phyloP scores from a whole-genome alignment of 2,888 invertebrate genomes.

The Petrolisthes manimaculis region DNA sequence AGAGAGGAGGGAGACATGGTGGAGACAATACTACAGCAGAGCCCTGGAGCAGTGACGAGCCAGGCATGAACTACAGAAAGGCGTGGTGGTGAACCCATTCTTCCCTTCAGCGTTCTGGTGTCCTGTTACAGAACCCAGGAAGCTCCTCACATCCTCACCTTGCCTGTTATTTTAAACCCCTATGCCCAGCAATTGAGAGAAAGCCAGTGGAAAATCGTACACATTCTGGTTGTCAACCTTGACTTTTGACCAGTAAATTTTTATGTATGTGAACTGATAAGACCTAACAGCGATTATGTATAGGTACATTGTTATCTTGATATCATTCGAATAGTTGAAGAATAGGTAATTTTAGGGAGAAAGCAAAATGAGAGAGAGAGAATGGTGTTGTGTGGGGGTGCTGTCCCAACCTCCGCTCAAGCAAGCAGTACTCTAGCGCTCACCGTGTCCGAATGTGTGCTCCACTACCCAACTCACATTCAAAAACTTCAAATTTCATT shows the following conservation, averaged over 20 bases:
- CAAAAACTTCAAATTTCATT: too few species aligned
- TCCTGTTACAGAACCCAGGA: conserved; percentile 56
- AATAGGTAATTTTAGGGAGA: background rate
- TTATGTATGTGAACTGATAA: too few species aligned
- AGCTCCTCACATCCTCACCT: conserved; percentile 18
- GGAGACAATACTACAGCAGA: conserved; percentile 10
- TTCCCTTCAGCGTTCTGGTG: conserved; percentile 42
- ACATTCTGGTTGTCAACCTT: background rate
- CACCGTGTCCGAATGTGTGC: background rate
- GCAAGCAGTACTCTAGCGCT: conserved; percentile 36
- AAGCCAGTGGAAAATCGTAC: background rate
- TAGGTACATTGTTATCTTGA: background rate
- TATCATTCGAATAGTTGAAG: background rate
- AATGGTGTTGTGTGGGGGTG: conserved; percentile 33
- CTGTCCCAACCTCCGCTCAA: conserved; percentile 22
- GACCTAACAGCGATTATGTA: too few species aligned
- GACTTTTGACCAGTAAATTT: too few species aligned
- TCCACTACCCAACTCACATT: conserved; percentile 44
- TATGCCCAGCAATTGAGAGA: background rate
- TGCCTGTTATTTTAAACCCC: background rate
- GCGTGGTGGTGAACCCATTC: conserved; percentile 47
- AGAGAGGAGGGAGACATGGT: background rate
- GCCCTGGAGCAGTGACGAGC: conserved; percentile 6
- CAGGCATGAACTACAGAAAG: conserved; percentile 39
- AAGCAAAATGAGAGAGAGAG: conserved; percentile 17